Evolutionary conservation across 2,888 invertebrate species (phyloP).

Genomic region (Eurois occulta): DNA sequence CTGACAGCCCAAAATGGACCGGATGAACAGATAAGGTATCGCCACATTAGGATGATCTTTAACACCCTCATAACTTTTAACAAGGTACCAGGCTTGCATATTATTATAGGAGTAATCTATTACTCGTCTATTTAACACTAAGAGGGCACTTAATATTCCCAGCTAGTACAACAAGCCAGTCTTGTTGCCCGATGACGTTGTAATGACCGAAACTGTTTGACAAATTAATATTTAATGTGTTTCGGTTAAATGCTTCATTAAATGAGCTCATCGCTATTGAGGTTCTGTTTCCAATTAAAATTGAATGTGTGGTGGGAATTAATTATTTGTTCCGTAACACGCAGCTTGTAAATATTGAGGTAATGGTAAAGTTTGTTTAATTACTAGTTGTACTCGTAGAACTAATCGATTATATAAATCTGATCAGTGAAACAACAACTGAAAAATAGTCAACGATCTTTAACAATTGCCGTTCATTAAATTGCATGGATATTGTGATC

Average conservation of each 20-base stretch:
- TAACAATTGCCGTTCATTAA: neutral
- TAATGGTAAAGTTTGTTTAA: neutral
- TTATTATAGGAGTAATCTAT: constrained; percentile 29
- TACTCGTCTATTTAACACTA: constrained; percentile 18
- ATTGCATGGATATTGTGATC: neutral
- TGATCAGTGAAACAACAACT: neutral
- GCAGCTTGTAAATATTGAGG: constrained; percentile 4
- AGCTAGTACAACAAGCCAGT: constrained; percentile 4
- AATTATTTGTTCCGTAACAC: constrained; percentile 13
- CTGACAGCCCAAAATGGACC: neutral
- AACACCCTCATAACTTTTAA: constrained; percentile 4
- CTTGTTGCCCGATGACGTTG: constrained; percentile 23
- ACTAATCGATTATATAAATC: neutral
- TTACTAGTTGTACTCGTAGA: neutral
- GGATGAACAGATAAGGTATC: neutral
- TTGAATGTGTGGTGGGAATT: constrained; percentile 22
- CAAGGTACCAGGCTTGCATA: constrained; percentile 34
- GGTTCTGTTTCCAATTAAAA: constrained; percentile 21
- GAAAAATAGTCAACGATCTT: neutral
- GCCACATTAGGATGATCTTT: neutral
- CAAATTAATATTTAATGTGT: constrained; percentile 35
- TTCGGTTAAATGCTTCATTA: constrained; percentile 39
- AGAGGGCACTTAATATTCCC: constrained; percentile 36
- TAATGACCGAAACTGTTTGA: constrained; percentile 42
- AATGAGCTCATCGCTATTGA: constrained; percentile 35